These are phyloP conservation scores for Dyspetes luteomarginatus DNA, from an alignment of 2,888 invertebrate genomes.

Conservation along the genomic window DNA sequence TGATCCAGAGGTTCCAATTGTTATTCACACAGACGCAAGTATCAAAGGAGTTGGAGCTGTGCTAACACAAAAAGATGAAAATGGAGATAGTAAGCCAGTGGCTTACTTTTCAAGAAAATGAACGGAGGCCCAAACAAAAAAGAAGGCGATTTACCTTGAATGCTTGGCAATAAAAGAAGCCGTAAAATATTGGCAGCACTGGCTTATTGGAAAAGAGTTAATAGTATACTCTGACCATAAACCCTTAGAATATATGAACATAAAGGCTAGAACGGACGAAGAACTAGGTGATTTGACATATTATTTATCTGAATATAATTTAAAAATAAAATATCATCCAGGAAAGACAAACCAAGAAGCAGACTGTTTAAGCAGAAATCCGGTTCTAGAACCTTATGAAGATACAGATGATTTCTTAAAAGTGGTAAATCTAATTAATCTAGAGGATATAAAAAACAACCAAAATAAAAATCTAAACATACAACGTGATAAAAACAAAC, in stretches of 20 bases:
- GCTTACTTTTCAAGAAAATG: conserved; percentile 66
- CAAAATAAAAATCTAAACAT: conserved; percentile 6
- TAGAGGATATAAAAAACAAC: conserved; percentile 15
- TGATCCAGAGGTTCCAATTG: conserved; percentile 68
- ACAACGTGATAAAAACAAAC: conserved; percentile 3
- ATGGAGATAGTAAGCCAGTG: conserved; percentile 61
- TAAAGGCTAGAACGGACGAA: conserved; percentile 44
- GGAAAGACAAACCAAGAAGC: conserved; percentile 9
- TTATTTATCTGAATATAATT: conserved; percentile 43
- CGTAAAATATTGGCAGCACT: conserved; percentile 69
- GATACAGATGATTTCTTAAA: conserved; percentile 12
- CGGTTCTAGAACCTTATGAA: conserved; percentile 10
- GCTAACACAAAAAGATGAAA: conserved; percentile 68
- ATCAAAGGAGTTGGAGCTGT: conserved; percentile 69
- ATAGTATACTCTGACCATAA: conserved; percentile 53
- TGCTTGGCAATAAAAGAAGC: conserved; percentile 70
- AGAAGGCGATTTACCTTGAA: conserved; percentile 69
- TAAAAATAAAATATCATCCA: conserved; percentile 47
- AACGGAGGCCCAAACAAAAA: conserved; percentile 58
- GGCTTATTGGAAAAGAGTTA: conserved; percentile 59
- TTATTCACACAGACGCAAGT: conserved; percentile 73
- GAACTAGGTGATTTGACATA: conserved; percentile 27
- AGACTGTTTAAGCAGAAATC: conserved; percentile 13
- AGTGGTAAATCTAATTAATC: conserved; percentile 14
- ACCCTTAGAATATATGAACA: conserved; percentile 48